Percentiles rank a stretch among this genome's conserved stretches.
Evolutionary conservation across 1,140 invertebrate genomes (phyloP).

Genomic region (Triops longicaudatus): DNA sequence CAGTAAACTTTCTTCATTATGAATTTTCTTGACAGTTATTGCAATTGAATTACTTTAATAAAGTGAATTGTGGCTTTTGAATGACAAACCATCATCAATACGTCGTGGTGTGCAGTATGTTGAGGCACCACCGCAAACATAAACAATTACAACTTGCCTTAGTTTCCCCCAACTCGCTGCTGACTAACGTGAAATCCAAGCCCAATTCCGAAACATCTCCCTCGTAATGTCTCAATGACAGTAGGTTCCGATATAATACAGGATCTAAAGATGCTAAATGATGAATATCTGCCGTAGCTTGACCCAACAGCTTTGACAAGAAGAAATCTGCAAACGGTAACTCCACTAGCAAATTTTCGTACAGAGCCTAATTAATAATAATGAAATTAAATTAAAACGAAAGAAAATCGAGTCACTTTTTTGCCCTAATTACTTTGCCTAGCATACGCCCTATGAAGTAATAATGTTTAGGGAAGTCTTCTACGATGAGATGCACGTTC

Average conservation of each 20-base stretch:
- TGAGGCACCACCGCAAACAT: conserved; percentile 16
- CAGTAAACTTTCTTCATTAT: background rate
- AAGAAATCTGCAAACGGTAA: conserved; percentile 89
- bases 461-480: conserved; percentile 83
- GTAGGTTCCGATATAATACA: conserved; percentile 78
- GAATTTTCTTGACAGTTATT: background rate
- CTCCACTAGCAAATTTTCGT: conserved; percentile 90
- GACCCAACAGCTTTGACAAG: conserved; percentile 71
- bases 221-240: conserved; percentile 74
- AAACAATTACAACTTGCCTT: conserved; percentile 44
- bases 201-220: conserved; percentile 66
- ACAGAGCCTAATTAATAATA: conserved; percentile 58
- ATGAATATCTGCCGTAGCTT: conserved; percentile 77
- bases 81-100: background rate
- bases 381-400: conserved; percentile 19
- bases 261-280: conserved; percentile 89
- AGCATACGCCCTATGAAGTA: conserved; percentile 91
- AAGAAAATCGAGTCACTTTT: conserved; percentile 23
- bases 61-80: background rate
- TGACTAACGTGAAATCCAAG: conserved; percentile 88
- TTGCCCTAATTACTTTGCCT: conserved; percentile 60
- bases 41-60: no score
- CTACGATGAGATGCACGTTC: conserved; percentile 68
- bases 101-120: background rate
- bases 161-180: conserved; percentile 82